phyloP scores from a whole-genome alignment of 2,888 invertebrate species.

The Oxycera nigricornis region DNA sequence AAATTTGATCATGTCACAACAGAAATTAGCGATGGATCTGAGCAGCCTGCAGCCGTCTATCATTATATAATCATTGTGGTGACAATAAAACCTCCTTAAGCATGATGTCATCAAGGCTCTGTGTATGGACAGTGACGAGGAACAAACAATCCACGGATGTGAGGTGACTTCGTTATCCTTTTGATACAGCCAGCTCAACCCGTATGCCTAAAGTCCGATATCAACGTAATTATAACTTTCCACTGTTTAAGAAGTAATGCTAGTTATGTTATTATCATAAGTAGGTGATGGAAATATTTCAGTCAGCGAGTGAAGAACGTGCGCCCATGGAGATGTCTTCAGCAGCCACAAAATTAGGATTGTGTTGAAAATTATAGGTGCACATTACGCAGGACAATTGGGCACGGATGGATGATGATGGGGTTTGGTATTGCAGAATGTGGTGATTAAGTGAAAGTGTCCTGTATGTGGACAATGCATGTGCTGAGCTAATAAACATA shows the following conservation, averaged over 20 bases:
- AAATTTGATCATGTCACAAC: slow-evolving; percentile 35
- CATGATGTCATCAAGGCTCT: slow-evolving; percentile 34
- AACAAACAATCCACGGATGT: too few species aligned
- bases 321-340: background rate
- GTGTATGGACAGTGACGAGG: too few species aligned
- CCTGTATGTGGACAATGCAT: background rate
- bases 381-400: background rate
- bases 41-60: slow-evolving; percentile 4
- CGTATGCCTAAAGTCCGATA: background rate
- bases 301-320: background rate
- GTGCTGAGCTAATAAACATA: too few species aligned
- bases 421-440: background rate
- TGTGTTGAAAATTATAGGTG: slow-evolving; percentile 20
- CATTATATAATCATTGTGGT: slow-evolving; percentile 37
- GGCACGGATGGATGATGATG: background rate
- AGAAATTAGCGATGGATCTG: slow-evolving; percentile 27
- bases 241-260: background rate
- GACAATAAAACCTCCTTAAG: slow-evolving; percentile 27
- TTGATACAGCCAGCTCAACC: background rate
- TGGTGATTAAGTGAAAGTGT: background rate
- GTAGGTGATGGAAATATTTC: background rate
- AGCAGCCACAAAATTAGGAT: slow-evolving; percentile 18
- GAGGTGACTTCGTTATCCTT: background rate
- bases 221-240: background rate
- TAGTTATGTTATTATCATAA: background rate